These are phyloP conservation scores for Muscicapa comitata DNA, from an alignment of 2,797 vertebrate genomes.

Conservation along the genomic window DNA sequence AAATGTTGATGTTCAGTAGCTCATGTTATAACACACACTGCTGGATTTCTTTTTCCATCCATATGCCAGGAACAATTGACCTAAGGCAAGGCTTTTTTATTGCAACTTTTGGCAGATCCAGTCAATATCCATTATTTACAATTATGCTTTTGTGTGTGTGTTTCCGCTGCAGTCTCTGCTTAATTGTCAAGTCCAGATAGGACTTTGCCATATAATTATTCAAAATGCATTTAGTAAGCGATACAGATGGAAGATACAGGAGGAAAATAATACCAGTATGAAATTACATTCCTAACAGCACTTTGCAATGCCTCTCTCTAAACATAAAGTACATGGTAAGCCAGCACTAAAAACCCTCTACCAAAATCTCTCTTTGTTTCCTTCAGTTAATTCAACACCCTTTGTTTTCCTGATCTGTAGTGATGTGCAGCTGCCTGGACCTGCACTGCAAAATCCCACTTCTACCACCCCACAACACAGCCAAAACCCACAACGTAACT, in stretches of 20 bases:
- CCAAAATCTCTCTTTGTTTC: neutral
- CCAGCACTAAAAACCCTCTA: neutral
- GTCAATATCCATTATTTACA: constrained; percentile 18
- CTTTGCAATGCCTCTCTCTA: neutral
- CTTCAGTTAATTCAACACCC: neutral
- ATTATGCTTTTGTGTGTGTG: neutral
- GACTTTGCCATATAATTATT: neutral
- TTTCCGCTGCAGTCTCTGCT: neutral
- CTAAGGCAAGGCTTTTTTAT: constrained; percentile 5
- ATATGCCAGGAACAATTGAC: constrained; percentile 22
- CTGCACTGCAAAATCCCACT: neutral
- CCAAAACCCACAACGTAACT: accelerated
- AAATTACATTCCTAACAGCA: neutral
- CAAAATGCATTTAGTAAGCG: constrained; percentile 5
- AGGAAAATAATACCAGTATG: neutral
- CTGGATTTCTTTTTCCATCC: neutral
- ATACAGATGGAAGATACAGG: neutral
- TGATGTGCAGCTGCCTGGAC: neutral
- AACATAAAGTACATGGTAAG: neutral
- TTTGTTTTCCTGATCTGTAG: neutral
- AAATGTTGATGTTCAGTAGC: neutral
- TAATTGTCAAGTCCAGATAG: neutral
- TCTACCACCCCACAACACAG: neutral
- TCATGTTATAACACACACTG: neutral
- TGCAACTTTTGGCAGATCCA: constrained; percentile 23